Conservation (phyloP, 2,888 invertebrate species). For the Campoletis raptor region DNA sequence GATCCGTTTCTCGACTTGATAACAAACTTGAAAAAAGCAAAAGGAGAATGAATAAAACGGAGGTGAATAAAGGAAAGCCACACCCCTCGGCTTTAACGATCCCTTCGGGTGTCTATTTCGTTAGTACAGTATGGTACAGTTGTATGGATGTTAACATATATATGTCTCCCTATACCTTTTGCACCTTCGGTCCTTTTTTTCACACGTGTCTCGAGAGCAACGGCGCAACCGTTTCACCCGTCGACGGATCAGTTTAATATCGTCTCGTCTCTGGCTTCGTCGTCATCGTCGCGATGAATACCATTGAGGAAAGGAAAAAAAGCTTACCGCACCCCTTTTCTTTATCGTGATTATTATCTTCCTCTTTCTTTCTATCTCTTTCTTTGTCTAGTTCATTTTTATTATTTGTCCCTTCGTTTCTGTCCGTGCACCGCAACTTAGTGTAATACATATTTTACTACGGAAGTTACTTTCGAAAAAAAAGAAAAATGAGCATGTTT, state of each 20-base stretch:
- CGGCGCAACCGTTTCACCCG: constrained; percentile 41
- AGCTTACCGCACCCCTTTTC: constrained; percentile 61
- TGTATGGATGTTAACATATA: background rate
- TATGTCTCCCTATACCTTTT: background rate
- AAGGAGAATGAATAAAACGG: constrained; percentile 18
- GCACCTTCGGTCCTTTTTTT: constrained; percentile 6
- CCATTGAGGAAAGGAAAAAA: constrained; percentile 34
- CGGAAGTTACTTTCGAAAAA: constrained; percentile 53
- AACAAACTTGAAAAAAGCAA: background rate
- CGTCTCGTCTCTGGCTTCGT: constrained; percentile 23
- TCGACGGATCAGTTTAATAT: constrained; percentile 58
- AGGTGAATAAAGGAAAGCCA: constrained; percentile 47
- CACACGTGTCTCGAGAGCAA: constrained; percentile 4
- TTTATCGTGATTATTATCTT: constrained; percentile 58
- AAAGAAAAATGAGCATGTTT: constrained; percentile 53
- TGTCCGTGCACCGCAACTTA: constrained; percentile 9
- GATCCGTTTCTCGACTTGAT: background rate
- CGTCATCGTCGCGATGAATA: constrained; percentile 26
- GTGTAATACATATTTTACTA: constrained; percentile 27
- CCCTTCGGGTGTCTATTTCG: constrained; percentile 54
- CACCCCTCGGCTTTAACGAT: constrained; percentile 63
- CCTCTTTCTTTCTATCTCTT: constrained; percentile 11
- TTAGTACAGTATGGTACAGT: constrained; percentile 3
- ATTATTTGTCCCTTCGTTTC: constrained; percentile 36
- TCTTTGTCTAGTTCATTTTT: background rate